Conservation (phyloP, 1,140 invertebrate species). For the Drosophila rhopaloa region DNA sequence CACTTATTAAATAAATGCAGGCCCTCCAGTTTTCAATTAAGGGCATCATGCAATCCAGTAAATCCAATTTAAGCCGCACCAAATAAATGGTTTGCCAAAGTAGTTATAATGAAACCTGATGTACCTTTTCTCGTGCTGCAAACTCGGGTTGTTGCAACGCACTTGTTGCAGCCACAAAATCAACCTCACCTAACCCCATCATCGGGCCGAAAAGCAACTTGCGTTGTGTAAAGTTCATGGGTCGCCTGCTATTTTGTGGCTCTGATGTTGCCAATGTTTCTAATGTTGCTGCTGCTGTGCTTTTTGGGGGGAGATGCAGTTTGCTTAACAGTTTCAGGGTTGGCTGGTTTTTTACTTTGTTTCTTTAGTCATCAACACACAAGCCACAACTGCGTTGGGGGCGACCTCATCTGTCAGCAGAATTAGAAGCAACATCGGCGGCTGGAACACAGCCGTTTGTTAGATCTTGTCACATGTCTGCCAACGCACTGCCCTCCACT, state of each 20-base stretch:
- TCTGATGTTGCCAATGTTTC: conserved; percentile 17
- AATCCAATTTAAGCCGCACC: neutral
- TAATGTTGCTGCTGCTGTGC: conserved; percentile 16
- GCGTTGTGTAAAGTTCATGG: conserved; percentile 77
- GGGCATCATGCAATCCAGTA: neutral
- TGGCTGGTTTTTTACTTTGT: conserved; percentile 61
- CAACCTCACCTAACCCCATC: conserved; percentile 7
- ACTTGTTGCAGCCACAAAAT: conserved; percentile 38
- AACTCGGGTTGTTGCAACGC: conserved; percentile 55
- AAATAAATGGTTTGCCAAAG: conserved; percentile 1
- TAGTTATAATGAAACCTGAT: neutral
- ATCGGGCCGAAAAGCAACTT: conserved; percentile 24
- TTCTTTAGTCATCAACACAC: conserved; percentile 49
- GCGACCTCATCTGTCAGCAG: conserved; percentile 80
- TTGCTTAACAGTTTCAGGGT: conserved; percentile 74
- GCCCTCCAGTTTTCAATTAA: neutral
- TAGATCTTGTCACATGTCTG: conserved; percentile 47
- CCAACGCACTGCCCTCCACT: conserved; percentile 23
- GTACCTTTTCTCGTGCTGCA: conserved; percentile 4
- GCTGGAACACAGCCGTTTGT: conserved; percentile 39
- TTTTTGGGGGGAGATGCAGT: conserved; percentile 55
- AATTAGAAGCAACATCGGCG: conserved; percentile 72
- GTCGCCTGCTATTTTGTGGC: conserved; percentile 54
- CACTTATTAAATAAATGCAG: neutral
- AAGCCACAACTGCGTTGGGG: conserved; percentile 61